These are phyloP conservation scores for Epsilonema sp. DNA, from an alignment of 2,888 invertebrate genomes.

Conservation along the genomic window DNA sequence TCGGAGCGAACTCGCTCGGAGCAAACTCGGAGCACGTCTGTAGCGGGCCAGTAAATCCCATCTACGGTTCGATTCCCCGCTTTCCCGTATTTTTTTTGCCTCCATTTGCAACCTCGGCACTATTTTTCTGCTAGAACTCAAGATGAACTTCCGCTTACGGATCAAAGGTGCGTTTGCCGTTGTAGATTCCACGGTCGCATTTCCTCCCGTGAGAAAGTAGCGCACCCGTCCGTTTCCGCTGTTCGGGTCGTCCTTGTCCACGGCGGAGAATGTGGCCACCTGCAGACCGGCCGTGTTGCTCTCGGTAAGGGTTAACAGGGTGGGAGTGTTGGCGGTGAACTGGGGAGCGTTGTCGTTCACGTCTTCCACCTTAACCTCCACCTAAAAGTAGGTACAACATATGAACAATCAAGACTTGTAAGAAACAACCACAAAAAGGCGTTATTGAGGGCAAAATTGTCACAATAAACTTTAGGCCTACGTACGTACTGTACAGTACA, in stretches of 20 bases:
- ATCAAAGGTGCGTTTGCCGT: too few species aligned
- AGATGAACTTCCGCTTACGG: too few species aligned
- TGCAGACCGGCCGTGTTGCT: conserved; percentile 6
- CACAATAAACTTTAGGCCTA: not conserved
- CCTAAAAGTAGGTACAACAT: conserved; percentile 9
- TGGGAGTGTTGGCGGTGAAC: conserved; percentile 37
- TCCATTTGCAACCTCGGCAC: too few species aligned
- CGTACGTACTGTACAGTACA: not conserved
- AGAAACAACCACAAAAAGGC: too few species aligned
- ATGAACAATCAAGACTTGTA: too few species aligned
- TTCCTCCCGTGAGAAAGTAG: conserved; percentile 50
- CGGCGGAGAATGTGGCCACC: conserved; percentile 44
- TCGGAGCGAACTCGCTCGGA: too few species aligned
- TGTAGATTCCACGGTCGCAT: conserved; percentile 47
- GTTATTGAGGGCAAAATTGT: too few species aligned
- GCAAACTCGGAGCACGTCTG: too few species aligned
- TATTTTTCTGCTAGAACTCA: too few species aligned
- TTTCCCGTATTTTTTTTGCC: too few species aligned
- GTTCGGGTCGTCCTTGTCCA: conserved; percentile 59
- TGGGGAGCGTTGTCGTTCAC: conserved; percentile 74
- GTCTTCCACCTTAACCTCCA: conserved; percentile 43
- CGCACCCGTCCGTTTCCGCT: conserved; percentile 57
- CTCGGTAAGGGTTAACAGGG: conserved; percentile 5
- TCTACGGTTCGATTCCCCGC: too few species aligned
- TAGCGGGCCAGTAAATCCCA: too few species aligned